phyloP scores from a whole-genome alignment of 2,888 invertebrate genomes.

The Epinotia ramella region DNA sequence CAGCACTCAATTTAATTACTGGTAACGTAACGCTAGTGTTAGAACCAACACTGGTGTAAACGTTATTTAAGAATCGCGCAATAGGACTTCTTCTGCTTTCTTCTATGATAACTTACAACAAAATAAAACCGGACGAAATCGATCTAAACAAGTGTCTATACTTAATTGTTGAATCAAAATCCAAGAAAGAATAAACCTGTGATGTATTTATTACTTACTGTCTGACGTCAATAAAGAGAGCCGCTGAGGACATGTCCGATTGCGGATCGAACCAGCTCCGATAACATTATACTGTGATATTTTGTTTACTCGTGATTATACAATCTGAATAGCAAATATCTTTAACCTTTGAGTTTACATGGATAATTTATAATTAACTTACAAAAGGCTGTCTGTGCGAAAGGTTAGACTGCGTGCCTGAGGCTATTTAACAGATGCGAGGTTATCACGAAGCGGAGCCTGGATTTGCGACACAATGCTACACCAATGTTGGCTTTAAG shows the following conservation, averaged over 20 bases:
- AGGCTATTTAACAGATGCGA: constrained; percentile 28
- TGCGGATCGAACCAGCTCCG: constrained; percentile 1
- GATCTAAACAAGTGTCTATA: not conserved
- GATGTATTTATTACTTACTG: not conserved
- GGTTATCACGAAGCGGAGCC: constrained; percentile 15
- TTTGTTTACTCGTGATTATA: constrained; percentile 21
- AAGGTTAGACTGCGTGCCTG: constrained; percentile 38
- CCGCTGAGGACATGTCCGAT: constrained; percentile 1
- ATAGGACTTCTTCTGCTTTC: not conserved
- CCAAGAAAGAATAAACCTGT: constrained; percentile 19
- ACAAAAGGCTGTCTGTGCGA: constrained; percentile 26
- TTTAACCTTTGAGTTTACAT: constrained; percentile 32
- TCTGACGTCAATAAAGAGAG: constrained; percentile 36
- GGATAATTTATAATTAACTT: constrained; percentile 29
- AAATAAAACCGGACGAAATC: not conserved
- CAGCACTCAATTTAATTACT: constrained; percentile 42
- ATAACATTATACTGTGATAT: constrained; percentile 23
- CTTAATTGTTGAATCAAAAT: constrained; percentile 7
- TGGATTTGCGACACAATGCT: constrained; percentile 22
- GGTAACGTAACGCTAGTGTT: constrained; percentile 11
- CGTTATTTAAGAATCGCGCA: not conserved
- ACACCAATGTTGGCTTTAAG: constrained; percentile 21
- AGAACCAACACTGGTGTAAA: not conserved
- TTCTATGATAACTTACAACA: not conserved
- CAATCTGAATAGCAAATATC: constrained; percentile 26